Conservation (phyloP, 2,113 vertebrate genomes). For the Sylvia atricapilla region DNA sequence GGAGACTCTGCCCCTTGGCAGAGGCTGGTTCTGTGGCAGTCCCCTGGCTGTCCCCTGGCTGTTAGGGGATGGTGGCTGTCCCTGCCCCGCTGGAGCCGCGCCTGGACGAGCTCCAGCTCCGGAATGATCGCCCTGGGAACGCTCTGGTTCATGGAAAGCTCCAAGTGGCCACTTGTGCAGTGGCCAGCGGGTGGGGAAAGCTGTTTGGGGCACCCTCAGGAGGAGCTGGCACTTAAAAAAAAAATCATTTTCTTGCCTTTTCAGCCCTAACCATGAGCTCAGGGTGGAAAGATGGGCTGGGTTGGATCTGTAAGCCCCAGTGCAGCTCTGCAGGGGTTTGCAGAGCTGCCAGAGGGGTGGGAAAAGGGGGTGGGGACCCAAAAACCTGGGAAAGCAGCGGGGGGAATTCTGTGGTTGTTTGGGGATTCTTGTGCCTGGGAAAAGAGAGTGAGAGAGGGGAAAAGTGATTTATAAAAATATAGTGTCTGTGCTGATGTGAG, state of each 20-base stretch:
- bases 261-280: accelerated
- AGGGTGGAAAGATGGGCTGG: accelerated
- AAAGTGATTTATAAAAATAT: background rate
- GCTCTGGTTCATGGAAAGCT: background rate
- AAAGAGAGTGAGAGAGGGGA: background rate
- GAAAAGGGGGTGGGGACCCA: background rate
- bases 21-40: background rate
- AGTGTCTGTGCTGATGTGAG: accelerated
- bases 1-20: background rate
- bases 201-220: background rate
- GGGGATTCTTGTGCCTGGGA: background rate
- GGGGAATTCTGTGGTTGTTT: no score
- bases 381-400: background rate
- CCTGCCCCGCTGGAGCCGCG: background rate
- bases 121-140: background rate
- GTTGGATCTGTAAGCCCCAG: background rate
- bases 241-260: background rate
- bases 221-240: background rate
- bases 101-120: background rate
- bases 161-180: background rate
- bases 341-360: background rate
- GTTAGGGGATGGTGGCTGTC: background rate
- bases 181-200: background rate
- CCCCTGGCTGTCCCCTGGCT: background rate
- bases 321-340: background rate